Base-by-base conservation (phyloP, 2,797 vertebrate genomes). In the Falco novaeseelandiae region DNA sequence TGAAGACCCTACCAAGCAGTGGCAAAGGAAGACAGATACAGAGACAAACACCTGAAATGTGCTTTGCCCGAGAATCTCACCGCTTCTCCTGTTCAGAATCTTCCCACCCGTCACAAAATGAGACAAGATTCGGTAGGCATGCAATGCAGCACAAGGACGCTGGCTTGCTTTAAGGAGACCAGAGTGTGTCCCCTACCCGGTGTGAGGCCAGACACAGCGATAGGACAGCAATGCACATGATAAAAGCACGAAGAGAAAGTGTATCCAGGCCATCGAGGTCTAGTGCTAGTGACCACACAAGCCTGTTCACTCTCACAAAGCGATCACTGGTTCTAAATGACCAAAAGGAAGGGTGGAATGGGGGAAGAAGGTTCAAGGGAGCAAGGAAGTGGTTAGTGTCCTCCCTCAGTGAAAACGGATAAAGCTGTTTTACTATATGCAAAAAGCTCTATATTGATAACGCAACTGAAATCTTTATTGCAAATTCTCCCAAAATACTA, bases 321-420 rank as follows among this genome's bases (percentile, higher is more conserved):
- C 0, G 9, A n/a, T 14, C 5, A 1, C 1, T 8, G 71, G 54
- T 7, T 15, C 34, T 49, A 25, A 59, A 36, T 2, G 52, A 49
- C 40, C 21, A 14, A 76, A 55, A 25, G 16, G 20, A 61, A 55
- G 34, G 29, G 52, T 13, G 13, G 25, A 9, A 15, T 3, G 3
- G 14, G 32, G 23, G 14, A 10, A 58, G 21, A 44, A 69, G 25
- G 36, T 12, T 27, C 32, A 44, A 44, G 27, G 70, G 38, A 66
- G 57, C 58, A 72, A 6, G 38, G 34, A 20, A 48, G 52, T 1
- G 21, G 25, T 27, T 8, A 4, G 15, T 12, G 15, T 36, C 42
- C 49, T 58, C 57, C 42, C 36, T 18, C 44, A 10, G 4, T 10
- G 34, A 36, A 49, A 26, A 18, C 34, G 71, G 8, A 34, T 10